These are phyloP conservation scores for Lateolabrax maculatus DNA, from an alignment of 2,797 vertebrate species.

Conservation along the genomic window DNA sequence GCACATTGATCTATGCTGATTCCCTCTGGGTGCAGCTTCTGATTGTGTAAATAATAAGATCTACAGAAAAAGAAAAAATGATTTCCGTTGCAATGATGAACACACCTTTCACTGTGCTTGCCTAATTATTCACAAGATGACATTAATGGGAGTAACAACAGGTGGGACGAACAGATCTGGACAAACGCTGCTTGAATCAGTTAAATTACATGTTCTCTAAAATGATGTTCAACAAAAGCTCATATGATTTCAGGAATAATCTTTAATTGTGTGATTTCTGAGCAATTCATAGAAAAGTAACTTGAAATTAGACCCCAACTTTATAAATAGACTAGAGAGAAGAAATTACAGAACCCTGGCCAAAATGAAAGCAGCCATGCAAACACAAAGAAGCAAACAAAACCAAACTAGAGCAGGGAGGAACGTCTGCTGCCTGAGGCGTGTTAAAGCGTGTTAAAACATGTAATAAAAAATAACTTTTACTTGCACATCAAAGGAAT, in stretches of 20 bases:
- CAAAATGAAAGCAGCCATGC: neutral
- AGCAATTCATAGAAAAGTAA: neutral
- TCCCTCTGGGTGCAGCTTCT: neutral
- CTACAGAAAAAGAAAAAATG: neutral
- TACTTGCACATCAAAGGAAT: neutral
- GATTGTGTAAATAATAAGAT: constrained; percentile 4
- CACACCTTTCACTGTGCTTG: neutral
- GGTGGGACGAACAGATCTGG: neutral
- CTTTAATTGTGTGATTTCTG: neutral
- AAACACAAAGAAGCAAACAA: neutral
- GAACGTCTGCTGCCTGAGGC: neutral
- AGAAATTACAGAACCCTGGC: neutral
- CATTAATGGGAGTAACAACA: neutral
- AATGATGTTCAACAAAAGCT: too few species aligned
- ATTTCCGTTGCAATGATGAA: neutral
- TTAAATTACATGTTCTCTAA: neutral
- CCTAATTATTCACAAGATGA: neutral
- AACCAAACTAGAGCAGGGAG: neutral
- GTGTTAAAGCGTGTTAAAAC: too few species aligned
- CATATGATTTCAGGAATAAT: neutral
- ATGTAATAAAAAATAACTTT: neutral
- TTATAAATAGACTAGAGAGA: neutral
- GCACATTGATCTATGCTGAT: neutral
- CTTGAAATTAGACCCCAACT: neutral
- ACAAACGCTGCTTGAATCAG: neutral